A percentile compares a stretch with the other conserved stretches of the same genome.
Conservation (phyloP, 2,888 invertebrate genomes). For the Stenodema calcarata region DNA sequence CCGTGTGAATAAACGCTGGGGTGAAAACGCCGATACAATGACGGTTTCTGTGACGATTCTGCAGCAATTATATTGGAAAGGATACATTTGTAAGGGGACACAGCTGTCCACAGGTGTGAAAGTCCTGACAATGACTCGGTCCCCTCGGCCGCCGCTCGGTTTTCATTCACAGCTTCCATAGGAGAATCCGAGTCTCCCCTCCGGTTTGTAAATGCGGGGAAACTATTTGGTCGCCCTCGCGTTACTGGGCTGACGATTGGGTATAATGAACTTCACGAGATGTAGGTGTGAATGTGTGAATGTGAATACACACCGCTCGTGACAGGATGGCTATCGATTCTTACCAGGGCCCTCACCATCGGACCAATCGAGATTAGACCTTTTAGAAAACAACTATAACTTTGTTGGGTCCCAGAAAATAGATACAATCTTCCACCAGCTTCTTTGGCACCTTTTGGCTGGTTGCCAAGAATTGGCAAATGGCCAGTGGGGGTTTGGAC, state of each 20-base stretch:
- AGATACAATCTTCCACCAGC: neutral
- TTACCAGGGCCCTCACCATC: too few relatives aligned
- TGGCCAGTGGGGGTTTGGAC: too few relatives aligned
- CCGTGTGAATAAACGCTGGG: neutral
- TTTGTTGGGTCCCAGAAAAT: neutral
- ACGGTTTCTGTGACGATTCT: neutral
- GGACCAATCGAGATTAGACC: too few relatives aligned
- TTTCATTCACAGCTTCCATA: neutral
- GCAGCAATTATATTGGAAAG: neutral
- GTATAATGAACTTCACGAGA: slow-evolving; percentile 2
- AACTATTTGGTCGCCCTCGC: neutral
- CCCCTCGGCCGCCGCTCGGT: neutral
- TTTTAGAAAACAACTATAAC: too few relatives aligned
- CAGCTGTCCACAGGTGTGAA: slow-evolving; percentile 20
- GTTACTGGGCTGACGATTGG: neutral
- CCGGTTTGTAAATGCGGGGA: neutral
- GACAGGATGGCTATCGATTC: neutral
- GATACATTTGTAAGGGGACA: slow-evolving; percentile 6
- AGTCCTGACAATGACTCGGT: neutral
- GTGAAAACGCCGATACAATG: neutral
- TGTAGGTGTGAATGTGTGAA: neutral
- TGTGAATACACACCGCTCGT: neutral
- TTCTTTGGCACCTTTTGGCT: too few relatives aligned
- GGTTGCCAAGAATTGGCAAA: too few relatives aligned
- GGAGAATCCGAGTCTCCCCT: neutral